Evolutionary conservation across 2,113 vertebrate genomes (phyloP), one percentile per base, ranked within the genome.

Genomic region (Macheiramphus alcinus): DNA sequence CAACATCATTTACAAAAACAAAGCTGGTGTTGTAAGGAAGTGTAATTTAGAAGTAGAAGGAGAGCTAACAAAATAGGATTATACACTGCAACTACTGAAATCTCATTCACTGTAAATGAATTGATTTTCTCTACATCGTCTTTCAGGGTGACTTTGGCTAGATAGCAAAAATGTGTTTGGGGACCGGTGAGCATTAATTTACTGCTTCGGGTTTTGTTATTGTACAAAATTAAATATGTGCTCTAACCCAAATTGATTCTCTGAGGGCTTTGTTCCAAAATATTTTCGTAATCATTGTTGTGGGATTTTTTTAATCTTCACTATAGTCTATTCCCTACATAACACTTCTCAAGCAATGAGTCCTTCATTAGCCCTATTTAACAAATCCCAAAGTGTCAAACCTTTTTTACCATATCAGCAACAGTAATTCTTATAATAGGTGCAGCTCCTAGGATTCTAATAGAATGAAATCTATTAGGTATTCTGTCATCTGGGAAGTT

Each of bases 121-220:
- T 20, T 73, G 50, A 38, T 91, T 78, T 90, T 20, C 45, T 82
- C 71, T 73, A 36, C 31, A 26, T 65, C 1, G 0, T 65, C 65
- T 93, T 94, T 96, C 80, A 96, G 86, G 73, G 92, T 97, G 94
- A 98, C 94, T 97, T 98, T 98, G 76, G 34, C 55, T 90, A 87
- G 66, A 82, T 81, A 84, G 43, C 1, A 13, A 84, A 80, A 90
- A 81, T 73, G 47, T 80, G 63, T 92, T 70, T 87, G 84, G 91
- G 93, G 92, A 93, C 66, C 6, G 3, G 26, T 72, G 29, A 75
- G 56, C 47, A 79, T 61, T 93, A 80, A 85, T 94, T 65, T 89
- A 81, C 58, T 93, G 66, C 81, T 93, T 85, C 91, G 82, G 70
- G 59, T 89, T 95, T 90, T 95, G 87, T 82, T 97, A 82, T 90